Percentiles rank a stretch among this genome's conserved stretches.
Evolutionary conservation across 1,140 invertebrate genomes (phyloP).

Genomic region (Megalonaias nervosa): DNA sequence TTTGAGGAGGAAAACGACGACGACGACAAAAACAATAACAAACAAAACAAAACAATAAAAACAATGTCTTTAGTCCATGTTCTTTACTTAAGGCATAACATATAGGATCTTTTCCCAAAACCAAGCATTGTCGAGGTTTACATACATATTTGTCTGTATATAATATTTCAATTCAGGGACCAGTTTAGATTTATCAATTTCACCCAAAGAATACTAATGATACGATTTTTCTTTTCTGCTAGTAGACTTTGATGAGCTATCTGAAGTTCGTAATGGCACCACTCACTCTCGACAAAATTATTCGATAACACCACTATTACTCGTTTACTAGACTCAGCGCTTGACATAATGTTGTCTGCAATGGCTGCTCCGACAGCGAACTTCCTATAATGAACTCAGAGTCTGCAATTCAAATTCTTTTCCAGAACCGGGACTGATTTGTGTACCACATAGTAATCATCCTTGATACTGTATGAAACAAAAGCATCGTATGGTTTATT

Average conservation of each 20-base stretch:
- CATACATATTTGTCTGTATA: constrained; percentile 77
- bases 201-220: constrained; percentile 46
- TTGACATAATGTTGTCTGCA: constrained; percentile 49
- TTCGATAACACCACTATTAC: constrained; percentile 45
- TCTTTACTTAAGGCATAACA: constrained; percentile 79
- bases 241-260: constrained; percentile 49
- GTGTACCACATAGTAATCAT: constrained; percentile 50
- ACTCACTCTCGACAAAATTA: constrained; percentile 44
- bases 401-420: constrained; percentile 47
- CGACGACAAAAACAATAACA: too few species aligned
- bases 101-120: constrained; percentile 96
- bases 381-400: constrained; percentile 59
- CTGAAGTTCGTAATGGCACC: constrained; percentile 58
- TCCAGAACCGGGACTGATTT: constrained; percentile 53
- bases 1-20: too few species aligned
- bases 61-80: too few species aligned
- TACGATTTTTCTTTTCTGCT: constrained; percentile 30
- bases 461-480: constrained; percentile 52
- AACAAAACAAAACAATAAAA: too few species aligned
- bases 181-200: constrained; percentile 35
- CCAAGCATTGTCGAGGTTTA: constrained; percentile 79
- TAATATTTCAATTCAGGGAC: constrained; percentile 48
- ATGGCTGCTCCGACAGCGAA: constrained; percentile 51
- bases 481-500: constrained; percentile 55
- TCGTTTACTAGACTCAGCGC: constrained; percentile 47